Evolutionary conservation across 2,113 vertebrate genomes (phyloP).

Genomic region (Ceyx margarethae): DNA sequence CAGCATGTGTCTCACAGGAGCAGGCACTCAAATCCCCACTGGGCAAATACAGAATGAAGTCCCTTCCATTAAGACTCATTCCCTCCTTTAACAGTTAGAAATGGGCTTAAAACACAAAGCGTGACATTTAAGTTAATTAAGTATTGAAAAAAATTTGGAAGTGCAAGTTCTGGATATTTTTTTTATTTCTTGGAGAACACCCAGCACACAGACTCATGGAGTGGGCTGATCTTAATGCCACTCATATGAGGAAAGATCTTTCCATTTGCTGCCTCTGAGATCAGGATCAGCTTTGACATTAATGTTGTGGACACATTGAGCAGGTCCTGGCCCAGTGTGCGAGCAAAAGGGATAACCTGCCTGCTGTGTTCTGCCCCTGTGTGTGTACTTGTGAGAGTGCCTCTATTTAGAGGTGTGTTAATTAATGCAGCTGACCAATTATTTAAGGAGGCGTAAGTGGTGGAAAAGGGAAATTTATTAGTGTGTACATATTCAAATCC

Average conservation of each 20-base stretch:
- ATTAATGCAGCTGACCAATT: background rate
- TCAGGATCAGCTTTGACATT: background rate
- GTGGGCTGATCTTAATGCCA: background rate
- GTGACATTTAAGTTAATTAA: slow-evolving; percentile 14
- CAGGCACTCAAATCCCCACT: background rate
- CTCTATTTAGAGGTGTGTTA: background rate
- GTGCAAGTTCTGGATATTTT: background rate
- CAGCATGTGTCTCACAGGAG: background rate
- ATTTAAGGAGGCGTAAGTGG: background rate
- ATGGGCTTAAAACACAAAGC: background rate
- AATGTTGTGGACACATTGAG: background rate
- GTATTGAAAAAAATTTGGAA: background rate
- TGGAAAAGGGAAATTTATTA: background rate
- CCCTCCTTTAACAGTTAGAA: background rate
- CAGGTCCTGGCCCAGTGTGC: background rate
- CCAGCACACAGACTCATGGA: background rate
- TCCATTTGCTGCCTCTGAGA: background rate
- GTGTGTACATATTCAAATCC: background rate
- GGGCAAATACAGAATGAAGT: background rate
- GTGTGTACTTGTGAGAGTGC: background rate
- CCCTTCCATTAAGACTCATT: background rate
- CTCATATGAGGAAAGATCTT: background rate
- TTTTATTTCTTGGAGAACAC: background rate
- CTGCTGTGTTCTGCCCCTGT: background rate
- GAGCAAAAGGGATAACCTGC: background rate